A percentile compares a stretch with the other conserved stretches of the same genome.
phyloP scores from a whole-genome alignment of 1,140 invertebrate species.

The Agrypnia vestita region DNA sequence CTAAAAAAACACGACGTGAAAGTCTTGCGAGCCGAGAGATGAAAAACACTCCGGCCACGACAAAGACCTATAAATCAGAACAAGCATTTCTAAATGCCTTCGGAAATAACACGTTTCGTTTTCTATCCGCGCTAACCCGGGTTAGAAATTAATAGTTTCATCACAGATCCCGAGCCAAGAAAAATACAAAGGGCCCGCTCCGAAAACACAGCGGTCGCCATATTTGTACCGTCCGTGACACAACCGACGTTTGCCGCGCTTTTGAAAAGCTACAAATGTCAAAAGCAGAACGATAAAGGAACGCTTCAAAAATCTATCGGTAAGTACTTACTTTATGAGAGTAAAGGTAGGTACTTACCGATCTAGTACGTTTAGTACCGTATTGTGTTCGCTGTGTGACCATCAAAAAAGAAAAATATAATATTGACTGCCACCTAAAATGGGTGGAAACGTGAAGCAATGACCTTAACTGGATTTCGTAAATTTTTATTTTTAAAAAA shows the following conservation, averaged over 20 bases:
- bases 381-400: too few species aligned
- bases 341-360: too few species aligned
- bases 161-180: background rate
- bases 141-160: background rate
- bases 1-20: conserved; percentile 6
- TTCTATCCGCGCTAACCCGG: background rate
- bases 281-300: background rate
- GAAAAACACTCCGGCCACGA: background rate
- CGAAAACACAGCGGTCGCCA: background rate
- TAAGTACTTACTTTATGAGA: too few species aligned
- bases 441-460: too few species aligned
- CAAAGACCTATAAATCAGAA: background rate
- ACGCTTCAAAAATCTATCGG: too few species aligned
- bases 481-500: too few species aligned
- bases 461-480: too few species aligned
- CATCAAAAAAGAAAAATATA: too few species aligned
- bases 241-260: background rate
- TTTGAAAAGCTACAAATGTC: background rate
- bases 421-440: too few species aligned
- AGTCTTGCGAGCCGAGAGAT: background rate
- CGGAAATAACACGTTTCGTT: background rate
- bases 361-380: too few species aligned
- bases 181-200: background rate
- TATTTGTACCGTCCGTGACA: background rate
- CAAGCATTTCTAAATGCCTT: background rate